phyloP scores from a whole-genome alignment of 1,140 invertebrate species.

The Halotydeus destructor region DNA sequence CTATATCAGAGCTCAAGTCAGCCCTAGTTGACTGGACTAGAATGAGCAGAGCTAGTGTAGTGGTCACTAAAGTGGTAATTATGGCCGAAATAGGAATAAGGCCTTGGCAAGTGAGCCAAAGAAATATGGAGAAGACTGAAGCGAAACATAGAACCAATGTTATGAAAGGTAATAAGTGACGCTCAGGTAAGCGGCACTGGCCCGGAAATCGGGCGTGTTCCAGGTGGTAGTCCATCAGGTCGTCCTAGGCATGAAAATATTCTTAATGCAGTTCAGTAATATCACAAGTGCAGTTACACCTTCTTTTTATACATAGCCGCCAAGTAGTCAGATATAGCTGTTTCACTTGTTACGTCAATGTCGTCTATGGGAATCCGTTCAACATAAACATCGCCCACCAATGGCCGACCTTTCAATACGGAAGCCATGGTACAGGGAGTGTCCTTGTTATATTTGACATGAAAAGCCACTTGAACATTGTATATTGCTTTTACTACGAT shows the following conservation, averaged over 20 bases:
- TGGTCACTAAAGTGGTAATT: too few relatives aligned
- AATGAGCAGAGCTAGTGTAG: too few relatives aligned
- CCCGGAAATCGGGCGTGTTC: conserved; percentile 14
- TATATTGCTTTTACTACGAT: conserved; percentile 13
- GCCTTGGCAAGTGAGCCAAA: conserved; percentile 8
- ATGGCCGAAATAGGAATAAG: too few relatives aligned
- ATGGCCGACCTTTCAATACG: conserved; percentile 49
- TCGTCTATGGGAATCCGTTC: conserved; percentile 55
- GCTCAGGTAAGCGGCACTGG: neutral
- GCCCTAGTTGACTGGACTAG: too few relatives aligned
- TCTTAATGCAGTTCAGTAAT: neutral
- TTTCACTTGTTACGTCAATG: conserved; percentile 50
- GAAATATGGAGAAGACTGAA: conserved; percentile 2
- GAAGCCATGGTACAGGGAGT: conserved; percentile 47
- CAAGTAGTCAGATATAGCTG: conserved; percentile 53
- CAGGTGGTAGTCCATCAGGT: conserved; percentile 11
- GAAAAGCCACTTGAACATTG: conserved; percentile 17
- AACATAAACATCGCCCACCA: conserved; percentile 53
- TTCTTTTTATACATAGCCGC: conserved; percentile 43
- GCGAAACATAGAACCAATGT: conserved; percentile 6
- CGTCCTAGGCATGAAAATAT: conserved; percentile 7
- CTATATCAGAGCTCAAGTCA: too few relatives aligned
- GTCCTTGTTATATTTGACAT: conserved; percentile 21
- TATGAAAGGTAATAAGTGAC: conserved; percentile 3
- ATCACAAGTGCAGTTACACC: conserved; percentile 1